Base-by-base conservation (phyloP, 2,797 vertebrate species). In the Brachyrhaphis roseni region DNA sequence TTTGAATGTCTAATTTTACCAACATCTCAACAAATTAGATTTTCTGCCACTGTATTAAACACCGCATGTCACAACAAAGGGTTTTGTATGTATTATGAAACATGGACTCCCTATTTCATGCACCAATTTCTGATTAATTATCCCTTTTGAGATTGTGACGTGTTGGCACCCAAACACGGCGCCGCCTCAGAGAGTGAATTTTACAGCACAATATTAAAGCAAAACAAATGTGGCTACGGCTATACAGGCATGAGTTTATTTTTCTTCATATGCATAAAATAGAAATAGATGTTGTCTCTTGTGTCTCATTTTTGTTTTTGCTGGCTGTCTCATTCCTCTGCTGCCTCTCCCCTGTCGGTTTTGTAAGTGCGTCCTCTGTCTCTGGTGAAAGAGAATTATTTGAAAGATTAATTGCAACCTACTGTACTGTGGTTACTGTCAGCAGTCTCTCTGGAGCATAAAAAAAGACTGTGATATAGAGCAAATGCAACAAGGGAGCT, bases 371-470 rank as follows among this genome's bases (percentile, higher is more conserved):
- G 78, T 86, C 78, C 82, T 49, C 77, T 78, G 80, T 87, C 82
- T 73, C 81, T 59, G 66, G 70, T 74, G 78, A 83, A 81, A 82
- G 64, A 82, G 76, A 87, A 79, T 90, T 88, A 91, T 88, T 93
- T 91, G 86, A 92, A 91, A 93, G 93, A 95, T 95, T 90, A 93
- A 94, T 94, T 91, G 85, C 85, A 76, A 26, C 87, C 78, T 83
- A 89, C 92, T 89, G 87, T 89, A 90, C 72, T 87, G 85, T 91
- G 91, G 89, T 92, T 92, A 91, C 77, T 89, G 90, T 91, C 89
- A 77, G 88, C 81, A 87, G 78, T 82, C 78, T 83, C 82, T 26
- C 85, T 86, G 85, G 86, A 89, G 82, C 46, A 41, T 73, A 83
- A 74, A 76, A 45, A 81, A 80, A 53, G 73, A 66, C 41, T 2